These are phyloP conservation scores for Lanius ludovicianus DNA, from an alignment of 2,113 vertebrate genomes.

Conservation along the genomic window DNA sequence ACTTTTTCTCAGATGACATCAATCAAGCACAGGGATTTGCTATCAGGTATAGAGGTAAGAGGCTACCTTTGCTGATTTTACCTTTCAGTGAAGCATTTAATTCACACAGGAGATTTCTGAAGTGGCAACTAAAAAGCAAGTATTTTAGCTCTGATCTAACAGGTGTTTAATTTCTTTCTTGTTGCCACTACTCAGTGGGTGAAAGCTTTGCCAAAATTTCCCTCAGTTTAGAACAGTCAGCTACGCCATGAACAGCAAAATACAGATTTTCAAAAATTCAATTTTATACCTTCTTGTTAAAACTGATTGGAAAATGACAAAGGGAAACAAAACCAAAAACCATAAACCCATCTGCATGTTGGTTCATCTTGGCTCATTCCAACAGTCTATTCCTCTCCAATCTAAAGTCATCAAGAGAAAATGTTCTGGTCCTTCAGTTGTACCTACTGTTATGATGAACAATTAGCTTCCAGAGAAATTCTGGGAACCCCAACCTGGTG, in stretches of 20 bases:
- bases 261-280: not conserved
- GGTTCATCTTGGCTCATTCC: not conserved
- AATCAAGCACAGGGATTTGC: constrained; percentile 94
- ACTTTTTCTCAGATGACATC: constrained; percentile 94
- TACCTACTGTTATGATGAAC: not conserved
- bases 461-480: not conserved
- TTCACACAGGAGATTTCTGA: not conserved
- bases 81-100: not conserved
- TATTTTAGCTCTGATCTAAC: not conserved
- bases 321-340: not conserved
- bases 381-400: not conserved
- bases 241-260: not conserved
- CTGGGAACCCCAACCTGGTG: not conserved
- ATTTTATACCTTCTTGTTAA: not conserved
- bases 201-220: not conserved
- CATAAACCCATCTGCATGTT: not conserved
- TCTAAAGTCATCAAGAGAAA: not conserved
- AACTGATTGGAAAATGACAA: not conserved
- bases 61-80: not conserved
- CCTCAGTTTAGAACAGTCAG: not conserved
- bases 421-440: not conserved
- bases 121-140: not conserved
- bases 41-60: constrained; percentile 87
- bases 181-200: not conserved
- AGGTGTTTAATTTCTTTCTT: not conserved